phyloP scores from a whole-genome alignment of 2,113 vertebrate genomes.

The Micromys minutus region DNA sequence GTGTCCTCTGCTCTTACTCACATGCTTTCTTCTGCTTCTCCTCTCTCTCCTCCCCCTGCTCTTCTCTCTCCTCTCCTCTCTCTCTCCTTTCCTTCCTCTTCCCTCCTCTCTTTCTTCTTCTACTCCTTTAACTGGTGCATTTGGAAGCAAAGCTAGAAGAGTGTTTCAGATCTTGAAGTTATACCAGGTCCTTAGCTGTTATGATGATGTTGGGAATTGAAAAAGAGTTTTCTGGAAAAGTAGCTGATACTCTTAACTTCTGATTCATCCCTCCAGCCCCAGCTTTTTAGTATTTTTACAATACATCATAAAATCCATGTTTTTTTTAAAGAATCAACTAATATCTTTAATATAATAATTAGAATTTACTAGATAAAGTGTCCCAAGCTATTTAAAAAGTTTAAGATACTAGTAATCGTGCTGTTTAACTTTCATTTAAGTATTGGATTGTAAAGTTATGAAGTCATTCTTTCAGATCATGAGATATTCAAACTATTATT shows the following conservation, averaged over 20 bases:
- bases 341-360: slow-evolving; percentile 6
- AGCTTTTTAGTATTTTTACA: not conserved
- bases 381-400: slow-evolving; percentile 25
- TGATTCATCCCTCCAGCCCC: not conserved
- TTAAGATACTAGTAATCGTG: not conserved
- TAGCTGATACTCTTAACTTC: not conserved
- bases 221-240: not conserved
- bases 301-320: not conserved
- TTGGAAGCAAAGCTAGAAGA: not conserved
- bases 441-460: slow-evolving; percentile 8
- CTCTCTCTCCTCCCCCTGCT: not conserved
- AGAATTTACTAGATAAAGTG: not conserved
- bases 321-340: not conserved
- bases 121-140: not conserved
- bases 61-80: not conserved
- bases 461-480: not conserved
- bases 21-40: not conserved
- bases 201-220: not conserved
- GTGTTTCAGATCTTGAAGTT: not conserved
- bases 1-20: not conserved
- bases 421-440: slow-evolving; percentile 8
- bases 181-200: not conserved
- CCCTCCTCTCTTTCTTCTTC: not conserved
- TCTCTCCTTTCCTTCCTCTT: not conserved
- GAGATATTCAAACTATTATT: not conserved